Percentiles rank a stretch among this genome's conserved stretches.
Evolutionary conservation across 2,797 vertebrate genomes (phyloP).

Genomic region (Pygocentrus nattereri): DNA sequence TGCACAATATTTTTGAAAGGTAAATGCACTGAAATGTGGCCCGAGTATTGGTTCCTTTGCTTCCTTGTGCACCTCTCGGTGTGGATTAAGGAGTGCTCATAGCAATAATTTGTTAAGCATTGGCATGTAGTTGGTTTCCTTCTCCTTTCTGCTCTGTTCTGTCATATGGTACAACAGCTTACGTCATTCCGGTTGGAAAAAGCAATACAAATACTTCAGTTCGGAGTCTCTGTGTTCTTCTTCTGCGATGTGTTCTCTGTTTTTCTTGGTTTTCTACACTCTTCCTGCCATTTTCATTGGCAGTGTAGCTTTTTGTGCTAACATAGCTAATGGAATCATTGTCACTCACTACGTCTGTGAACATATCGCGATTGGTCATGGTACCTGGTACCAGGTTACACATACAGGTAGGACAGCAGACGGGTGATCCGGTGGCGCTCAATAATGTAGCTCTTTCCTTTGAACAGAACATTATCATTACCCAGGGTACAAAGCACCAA

Average conservation of each 20-base stretch:
- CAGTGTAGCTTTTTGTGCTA: too few relatives aligned
- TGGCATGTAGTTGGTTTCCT: background rate
- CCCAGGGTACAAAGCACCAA: background rate
- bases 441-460: slow-evolving; percentile 81
- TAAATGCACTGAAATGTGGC: background rate
- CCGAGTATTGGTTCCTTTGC: background rate
- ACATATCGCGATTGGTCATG: background rate
- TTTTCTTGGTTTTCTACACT: too few relatives aligned
- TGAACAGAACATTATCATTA: slow-evolving; percentile 27
- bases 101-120: background rate
- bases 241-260: too few relatives aligned
- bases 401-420: slow-evolving; percentile 67
- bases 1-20: slow-evolving; percentile 22
- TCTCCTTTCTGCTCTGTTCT: background rate
- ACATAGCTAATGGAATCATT: background rate
- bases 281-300: too few relatives aligned
- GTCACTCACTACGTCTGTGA: background rate
- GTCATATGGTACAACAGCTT: background rate
- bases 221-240: too few relatives aligned
- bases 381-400: slow-evolving; percentile 54
- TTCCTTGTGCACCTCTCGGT: background rate
- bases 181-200: background rate
- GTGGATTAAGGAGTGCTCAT: background rate
- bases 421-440: slow-evolving; percentile 68
- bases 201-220: background rate